These are phyloP conservation scores for Drosophila anomalata DNA, from an alignment of 2,888 invertebrate species.

Conservation along the genomic window DNA sequence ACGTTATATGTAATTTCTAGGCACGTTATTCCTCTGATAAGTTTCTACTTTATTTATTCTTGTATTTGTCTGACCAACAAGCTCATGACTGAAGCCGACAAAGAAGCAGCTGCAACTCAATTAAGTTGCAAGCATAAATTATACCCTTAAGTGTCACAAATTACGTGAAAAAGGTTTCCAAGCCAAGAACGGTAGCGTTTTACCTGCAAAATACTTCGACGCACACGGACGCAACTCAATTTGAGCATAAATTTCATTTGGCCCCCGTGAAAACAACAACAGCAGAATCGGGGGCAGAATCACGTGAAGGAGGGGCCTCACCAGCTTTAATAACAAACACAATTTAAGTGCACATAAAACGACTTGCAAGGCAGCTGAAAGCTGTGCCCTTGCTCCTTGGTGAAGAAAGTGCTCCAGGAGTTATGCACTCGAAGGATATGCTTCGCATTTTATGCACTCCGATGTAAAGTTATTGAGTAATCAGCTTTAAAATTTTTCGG, in stretches of 20 bases:
- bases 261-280: slow-evolving; percentile 51
- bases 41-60: no score
- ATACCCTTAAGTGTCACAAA: slow-evolving; percentile 62
- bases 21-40: no score
- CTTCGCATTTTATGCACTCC: slow-evolving; percentile 71
- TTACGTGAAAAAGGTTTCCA: slow-evolving; percentile 54
- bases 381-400: slow-evolving; percentile 16
- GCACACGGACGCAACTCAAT: slow-evolving; percentile 67
- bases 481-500: slow-evolving; percentile 71
- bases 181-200: slow-evolving; percentile 23
- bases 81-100: not conserved
- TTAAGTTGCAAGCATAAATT: slow-evolving; percentile 67
- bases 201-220: slow-evolving; percentile 52
- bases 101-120: slow-evolving; percentile 51
- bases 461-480: slow-evolving; percentile 78
- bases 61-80: not conserved
- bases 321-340: slow-evolving; percentile 71
- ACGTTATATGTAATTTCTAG: no score
- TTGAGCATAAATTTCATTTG: slow-evolving; percentile 69
- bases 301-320: slow-evolving; percentile 4
- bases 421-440: slow-evolving; percentile 75
- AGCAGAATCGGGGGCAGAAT: slow-evolving; percentile 3
- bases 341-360: slow-evolving; percentile 76
- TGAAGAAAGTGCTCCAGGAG: slow-evolving; percentile 33
- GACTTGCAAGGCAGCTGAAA: slow-evolving; percentile 57